Conservation (phyloP, 2,888 invertebrate species). For the Diaprepes abbreviatus region DNA sequence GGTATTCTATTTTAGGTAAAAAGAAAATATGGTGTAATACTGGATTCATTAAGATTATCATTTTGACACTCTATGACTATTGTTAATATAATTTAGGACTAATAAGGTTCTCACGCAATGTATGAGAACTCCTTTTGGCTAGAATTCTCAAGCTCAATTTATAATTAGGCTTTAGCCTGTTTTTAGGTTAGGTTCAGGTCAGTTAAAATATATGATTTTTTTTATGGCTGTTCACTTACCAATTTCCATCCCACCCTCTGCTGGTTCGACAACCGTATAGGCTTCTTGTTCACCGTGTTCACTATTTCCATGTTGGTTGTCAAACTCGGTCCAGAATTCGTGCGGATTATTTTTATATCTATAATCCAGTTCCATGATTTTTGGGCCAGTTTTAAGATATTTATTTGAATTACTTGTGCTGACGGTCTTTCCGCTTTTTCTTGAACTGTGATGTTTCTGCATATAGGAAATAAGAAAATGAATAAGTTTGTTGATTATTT, state of each 20-base stretch:
- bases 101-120: too few species aligned
- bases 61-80: too few species aligned
- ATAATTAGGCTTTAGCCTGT: too few species aligned
- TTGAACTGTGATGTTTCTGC: constrained; percentile 53
- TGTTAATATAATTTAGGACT: too few species aligned
- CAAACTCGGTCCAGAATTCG: constrained; percentile 47
- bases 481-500: constrained; percentile 58
- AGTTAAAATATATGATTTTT: too few species aligned
- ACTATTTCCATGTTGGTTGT: constrained; percentile 20
- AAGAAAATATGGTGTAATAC: too few species aligned
- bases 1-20: too few species aligned
- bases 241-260: constrained; percentile 30
- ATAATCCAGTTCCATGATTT: constrained; percentile 53
- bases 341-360: constrained; percentile 49
- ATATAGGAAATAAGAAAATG: constrained; percentile 57
- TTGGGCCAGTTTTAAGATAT: constrained; percentile 52
- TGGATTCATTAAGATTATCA: too few species aligned
- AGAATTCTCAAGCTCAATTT: too few species aligned
- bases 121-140: too few species aligned
- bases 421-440: constrained; percentile 51
- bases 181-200: too few species aligned
- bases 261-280: constrained; percentile 52
- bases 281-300: constrained; percentile 36
- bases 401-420: constrained; percentile 46
- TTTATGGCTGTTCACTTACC: constrained; percentile 19